Conservation (phyloP, 2,113 vertebrate genomes). For the Carassius gibelio region DNA sequence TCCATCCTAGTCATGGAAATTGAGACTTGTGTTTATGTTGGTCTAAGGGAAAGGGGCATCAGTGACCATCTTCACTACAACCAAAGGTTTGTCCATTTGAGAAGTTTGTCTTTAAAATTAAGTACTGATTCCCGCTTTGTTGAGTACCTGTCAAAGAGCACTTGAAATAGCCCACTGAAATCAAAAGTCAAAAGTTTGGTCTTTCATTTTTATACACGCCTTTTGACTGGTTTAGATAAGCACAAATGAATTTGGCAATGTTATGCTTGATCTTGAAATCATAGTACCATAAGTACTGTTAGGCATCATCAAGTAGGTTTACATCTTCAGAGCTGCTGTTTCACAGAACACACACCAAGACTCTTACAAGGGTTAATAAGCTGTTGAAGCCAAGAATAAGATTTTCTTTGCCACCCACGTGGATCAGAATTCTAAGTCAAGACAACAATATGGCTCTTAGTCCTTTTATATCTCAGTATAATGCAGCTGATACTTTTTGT, state of each 20-base stretch:
- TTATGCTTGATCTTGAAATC: constrained; percentile 21
- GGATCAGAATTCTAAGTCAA: constrained; percentile 12
- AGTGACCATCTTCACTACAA: constrained; percentile 14
- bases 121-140: constrained; percentile 38
- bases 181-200: constrained; percentile 39
- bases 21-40: constrained; percentile 28
- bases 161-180: neutral
- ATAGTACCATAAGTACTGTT: neutral
- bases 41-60: neutral
- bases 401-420: constrained; percentile 25
- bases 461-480: constrained; percentile 50
- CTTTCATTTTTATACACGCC: constrained; percentile 36
- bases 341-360: constrained; percentile 6
- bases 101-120: neutral
- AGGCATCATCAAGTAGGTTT: neutral
- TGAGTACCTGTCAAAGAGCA: constrained; percentile 52
- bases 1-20: constrained; percentile 48
- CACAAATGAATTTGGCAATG: constrained; percentile 51
- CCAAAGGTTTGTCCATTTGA: neutral
- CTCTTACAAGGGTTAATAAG: constrained; percentile 11
- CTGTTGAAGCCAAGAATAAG: constrained; percentile 3
- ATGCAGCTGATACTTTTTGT: constrained; percentile 57
- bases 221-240: constrained; percentile 46
- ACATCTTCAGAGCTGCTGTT: constrained; percentile 11
- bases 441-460: constrained; percentile 28